Percentiles rank a stretch among this genome's conserved stretches.
These are phyloP conservation scores for Zaprionus capensis DNA, from an alignment of 1,140 invertebrate genomes.

Conservation along the genomic window DNA sequence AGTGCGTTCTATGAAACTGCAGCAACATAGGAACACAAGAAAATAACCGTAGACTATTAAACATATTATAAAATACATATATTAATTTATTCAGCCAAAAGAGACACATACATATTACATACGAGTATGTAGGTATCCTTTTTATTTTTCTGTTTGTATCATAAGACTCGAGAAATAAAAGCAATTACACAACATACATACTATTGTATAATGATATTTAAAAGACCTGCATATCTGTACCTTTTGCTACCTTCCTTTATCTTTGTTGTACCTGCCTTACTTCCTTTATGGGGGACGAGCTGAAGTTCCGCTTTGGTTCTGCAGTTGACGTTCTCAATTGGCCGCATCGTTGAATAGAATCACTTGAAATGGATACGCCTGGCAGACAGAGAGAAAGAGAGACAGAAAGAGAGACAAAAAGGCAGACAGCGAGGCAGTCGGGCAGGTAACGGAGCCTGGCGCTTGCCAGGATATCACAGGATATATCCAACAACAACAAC, in stretches of 20 bases:
- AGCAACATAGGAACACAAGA: neutral
- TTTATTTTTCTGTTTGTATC: no score
- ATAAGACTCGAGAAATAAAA: neutral
- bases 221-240: no score
- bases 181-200: no score
- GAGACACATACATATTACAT: no score
- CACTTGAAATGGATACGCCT: conserved; percentile 49
- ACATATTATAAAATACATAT: no score
- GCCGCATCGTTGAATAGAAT: conserved; percentile 32
- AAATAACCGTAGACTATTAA: no score
- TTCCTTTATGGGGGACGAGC: neutral
- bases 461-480: conserved; percentile 48
- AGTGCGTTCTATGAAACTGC: neutral
- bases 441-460: conserved; percentile 48
- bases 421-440: neutral
- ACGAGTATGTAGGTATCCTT: no score
- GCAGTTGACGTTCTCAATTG: conserved; percentile 28
- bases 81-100: no score
- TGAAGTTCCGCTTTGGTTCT: conserved; percentile 18
- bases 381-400: neutral
- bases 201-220: no score
- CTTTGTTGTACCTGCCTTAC: neutral
- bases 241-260: neutral
- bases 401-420: neutral
- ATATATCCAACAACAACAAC: conserved; percentile 15